A percentile compares a stretch with the other conserved stretches of the same genome.
Conservation (phyloP, 2,113 vertebrate genomes). For the Trachemys scripta region DNA sequence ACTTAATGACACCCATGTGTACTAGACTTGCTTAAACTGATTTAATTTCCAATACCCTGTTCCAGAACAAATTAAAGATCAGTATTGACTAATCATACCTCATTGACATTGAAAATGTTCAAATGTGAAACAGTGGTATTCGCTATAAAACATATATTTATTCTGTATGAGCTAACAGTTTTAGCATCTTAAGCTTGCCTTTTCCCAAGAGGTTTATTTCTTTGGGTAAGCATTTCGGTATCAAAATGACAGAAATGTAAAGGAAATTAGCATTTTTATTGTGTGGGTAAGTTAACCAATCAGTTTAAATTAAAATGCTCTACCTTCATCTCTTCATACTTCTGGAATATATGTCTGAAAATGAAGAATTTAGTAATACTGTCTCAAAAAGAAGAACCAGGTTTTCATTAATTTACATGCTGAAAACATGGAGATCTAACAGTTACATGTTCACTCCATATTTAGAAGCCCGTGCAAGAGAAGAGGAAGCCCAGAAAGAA, state of each 20-base stretch:
- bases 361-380: not conserved
- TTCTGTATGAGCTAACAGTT: not conserved
- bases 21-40: not conserved
- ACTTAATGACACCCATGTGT: rapidly evolving
- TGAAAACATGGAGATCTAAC: not conserved
- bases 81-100: not conserved
- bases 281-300: not conserved
- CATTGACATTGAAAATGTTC: not conserved
- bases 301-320: not conserved
- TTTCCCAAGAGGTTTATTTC: not conserved
- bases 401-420: not conserved
- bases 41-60: not conserved
- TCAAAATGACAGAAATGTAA: not conserved
- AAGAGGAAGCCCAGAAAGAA: constrained; percentile 74
- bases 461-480: constrained; percentile 83
- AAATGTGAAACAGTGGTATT: not conserved
- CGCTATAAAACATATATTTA: not conserved
- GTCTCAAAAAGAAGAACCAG: not conserved
- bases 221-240: not conserved
- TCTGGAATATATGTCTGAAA: not conserved
- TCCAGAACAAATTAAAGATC: not conserved
- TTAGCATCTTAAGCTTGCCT: rapidly evolving
- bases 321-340: not conserved
- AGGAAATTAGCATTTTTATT: not conserved
- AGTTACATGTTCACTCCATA: not conserved